Conservation (phyloP, 2,797 vertebrate genomes). For the Florisuga fusca region DNA sequence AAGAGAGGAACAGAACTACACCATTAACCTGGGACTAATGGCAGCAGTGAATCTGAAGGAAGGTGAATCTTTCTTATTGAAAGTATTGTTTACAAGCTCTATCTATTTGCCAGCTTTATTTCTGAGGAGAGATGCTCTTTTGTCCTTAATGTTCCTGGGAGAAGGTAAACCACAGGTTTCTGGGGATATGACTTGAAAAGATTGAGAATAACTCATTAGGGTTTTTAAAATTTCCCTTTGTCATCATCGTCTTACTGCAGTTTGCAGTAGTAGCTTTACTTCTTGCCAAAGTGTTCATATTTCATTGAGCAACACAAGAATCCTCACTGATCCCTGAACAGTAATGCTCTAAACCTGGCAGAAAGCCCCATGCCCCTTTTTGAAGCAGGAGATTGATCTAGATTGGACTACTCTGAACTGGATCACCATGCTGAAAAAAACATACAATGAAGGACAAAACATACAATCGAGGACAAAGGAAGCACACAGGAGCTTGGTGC, state of each 20-base stretch:
- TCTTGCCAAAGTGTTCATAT: not conserved
- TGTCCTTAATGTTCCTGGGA: not conserved
- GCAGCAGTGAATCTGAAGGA: not conserved
- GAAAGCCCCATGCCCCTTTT: not conserved
- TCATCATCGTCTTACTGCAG: not conserved
- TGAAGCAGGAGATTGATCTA: not conserved
- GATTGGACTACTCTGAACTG: not conserved
- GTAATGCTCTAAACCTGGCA: not conserved
- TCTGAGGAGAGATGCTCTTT: not conserved
- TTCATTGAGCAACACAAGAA: not conserved
- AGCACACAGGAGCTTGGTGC: not conserved
- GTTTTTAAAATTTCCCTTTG: not conserved
- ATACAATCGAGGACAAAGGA: not conserved
- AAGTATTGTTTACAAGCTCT: not conserved
- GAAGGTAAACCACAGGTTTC: not conserved
- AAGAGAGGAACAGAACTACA: not conserved
- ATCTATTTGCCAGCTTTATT: not conserved
- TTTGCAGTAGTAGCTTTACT: not conserved
- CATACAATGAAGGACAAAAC: not conserved
- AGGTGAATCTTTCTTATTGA: not conserved
- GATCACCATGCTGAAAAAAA: not conserved
- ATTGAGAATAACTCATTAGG: not conserved
- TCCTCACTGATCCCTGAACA: not conserved
- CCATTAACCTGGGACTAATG: not conserved
- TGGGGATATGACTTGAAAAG: not conserved